These are phyloP conservation scores for Drosophila bocqueti DNA, from an alignment of 1,140 invertebrate genomes.

Conservation along the genomic window DNA sequence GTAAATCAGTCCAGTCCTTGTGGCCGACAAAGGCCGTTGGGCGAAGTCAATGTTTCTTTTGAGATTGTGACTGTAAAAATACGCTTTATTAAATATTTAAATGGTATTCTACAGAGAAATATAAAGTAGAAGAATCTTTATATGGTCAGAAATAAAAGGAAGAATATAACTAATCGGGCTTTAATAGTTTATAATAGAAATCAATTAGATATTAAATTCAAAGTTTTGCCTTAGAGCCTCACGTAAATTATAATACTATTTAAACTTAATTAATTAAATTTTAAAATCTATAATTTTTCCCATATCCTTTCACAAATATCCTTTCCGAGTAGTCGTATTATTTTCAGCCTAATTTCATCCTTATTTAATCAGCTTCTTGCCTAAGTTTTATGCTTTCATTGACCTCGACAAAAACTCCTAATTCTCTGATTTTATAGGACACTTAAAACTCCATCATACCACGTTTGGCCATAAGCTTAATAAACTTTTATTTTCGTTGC, in stretches of 20 bases:
- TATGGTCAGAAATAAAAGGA: neutral
- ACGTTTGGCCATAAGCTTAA: conserved; percentile 40
- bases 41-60: neutral
- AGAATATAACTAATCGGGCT: too few relatives aligned
- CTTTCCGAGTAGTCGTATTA: too few relatives aligned
- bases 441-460: conserved; percentile 10
- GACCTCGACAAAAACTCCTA: neutral
- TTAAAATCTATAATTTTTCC: too few relatives aligned
- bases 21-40: conserved; percentile 15
- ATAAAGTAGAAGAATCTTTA: too few relatives aligned
- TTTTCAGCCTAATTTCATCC: too few relatives aligned
- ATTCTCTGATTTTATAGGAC: conserved; percentile 7
- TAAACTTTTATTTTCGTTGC: conserved; percentile 44
- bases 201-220: too few relatives aligned
- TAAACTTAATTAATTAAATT: too few relatives aligned
- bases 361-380: neutral
- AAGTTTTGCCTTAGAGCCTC: too few relatives aligned
- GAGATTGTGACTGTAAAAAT: neutral
- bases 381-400: neutral
- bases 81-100: neutral
- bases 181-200: too few relatives aligned
- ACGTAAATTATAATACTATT: too few relatives aligned
- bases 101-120: neutral
- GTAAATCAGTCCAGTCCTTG: conserved; percentile 54
- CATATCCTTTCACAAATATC: neutral